These are phyloP conservation scores for Sebastes diaconus DNA, from an alignment of 2,797 vertebrate genomes.

Conservation along the genomic window DNA sequence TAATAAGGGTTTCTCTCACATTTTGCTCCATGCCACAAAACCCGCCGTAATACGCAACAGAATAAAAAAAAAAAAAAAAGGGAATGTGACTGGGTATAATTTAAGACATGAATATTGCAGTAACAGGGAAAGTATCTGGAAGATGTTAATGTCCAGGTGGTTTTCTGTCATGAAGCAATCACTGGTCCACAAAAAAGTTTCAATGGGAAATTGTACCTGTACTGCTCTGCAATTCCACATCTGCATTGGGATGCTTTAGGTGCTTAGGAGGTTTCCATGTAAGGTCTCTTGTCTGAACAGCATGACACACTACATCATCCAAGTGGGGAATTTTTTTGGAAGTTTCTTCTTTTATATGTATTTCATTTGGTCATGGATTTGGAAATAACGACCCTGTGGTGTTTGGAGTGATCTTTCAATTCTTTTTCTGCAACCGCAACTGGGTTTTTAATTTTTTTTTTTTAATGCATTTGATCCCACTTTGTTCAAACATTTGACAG, in stretches of 20 bases:
- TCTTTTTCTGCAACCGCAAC: slow-evolving; percentile 6
- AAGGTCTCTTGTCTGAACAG: slow-evolving; percentile 89
- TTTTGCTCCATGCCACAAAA: slow-evolving; percentile 73
- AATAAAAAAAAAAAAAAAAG: not conserved
- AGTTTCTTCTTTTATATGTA: slow-evolving; percentile 60
- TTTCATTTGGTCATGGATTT: slow-evolving; percentile 55
- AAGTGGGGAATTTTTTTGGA: slow-evolving; percentile 83
- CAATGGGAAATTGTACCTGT: slow-evolving; percentile 46
- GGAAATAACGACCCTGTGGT: slow-evolving; percentile 12
- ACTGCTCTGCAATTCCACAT: slow-evolving; percentile 52
- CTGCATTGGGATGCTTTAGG: slow-evolving; percentile 67
- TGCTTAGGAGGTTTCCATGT: slow-evolving; percentile 60
- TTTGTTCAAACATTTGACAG: slow-evolving; percentile 16
- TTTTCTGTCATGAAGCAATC: slow-evolving; percentile 78
- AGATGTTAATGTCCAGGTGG: slow-evolving; percentile 30
- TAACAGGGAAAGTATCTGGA: not conserved
- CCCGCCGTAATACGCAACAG: slow-evolving; percentile 18
- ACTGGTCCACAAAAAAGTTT: slow-evolving; percentile 39
- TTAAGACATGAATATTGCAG: not conserved
- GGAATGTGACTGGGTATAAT: not conserved
- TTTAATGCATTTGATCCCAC: slow-evolving; percentile 11
- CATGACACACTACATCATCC: slow-evolving; percentile 96
- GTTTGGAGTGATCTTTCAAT: slow-evolving; percentile 42
- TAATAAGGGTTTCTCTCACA: slow-evolving; percentile 16
- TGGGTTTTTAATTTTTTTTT: not conserved